Percentiles rank a stretch among this genome's conserved stretches.
Conservation (phyloP, 2,888 invertebrate genomes). For the Netelia virgata region DNA sequence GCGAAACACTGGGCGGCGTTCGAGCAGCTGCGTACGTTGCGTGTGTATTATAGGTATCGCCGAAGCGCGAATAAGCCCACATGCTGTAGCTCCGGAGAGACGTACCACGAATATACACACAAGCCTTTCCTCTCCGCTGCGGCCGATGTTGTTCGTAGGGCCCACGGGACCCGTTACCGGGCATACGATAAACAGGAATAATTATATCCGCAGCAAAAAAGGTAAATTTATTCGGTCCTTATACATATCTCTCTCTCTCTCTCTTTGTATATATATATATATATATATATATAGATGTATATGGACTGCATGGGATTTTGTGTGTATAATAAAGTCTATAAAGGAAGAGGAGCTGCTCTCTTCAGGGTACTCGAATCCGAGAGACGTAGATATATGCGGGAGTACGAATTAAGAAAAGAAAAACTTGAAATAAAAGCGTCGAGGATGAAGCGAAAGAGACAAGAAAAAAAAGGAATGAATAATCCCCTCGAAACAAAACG, state of each 20-base stretch:
- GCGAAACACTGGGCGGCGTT: conserved; percentile 55
- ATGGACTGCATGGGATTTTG: conserved; percentile 3
- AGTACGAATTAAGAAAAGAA: conserved; percentile 41
- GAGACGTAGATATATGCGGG: conserved; percentile 46
- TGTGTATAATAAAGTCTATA: conserved; percentile 17
- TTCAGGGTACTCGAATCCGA: conserved; percentile 1
- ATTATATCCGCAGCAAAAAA: conserved; percentile 64
- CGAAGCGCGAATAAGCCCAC: conserved; percentile 30
- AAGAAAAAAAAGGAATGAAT: conserved; percentile 13
- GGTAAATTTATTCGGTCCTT: conserved; percentile 66
- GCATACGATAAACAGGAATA: conserved; percentile 65
- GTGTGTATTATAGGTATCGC: conserved; percentile 60
- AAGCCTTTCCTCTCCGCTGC: conserved; percentile 41
- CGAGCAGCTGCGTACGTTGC: conserved; percentile 63
- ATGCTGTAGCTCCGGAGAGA: conserved; percentile 30
- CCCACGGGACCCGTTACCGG: conserved; percentile 60
- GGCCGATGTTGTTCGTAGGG: conserved; percentile 19
- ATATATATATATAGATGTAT: conserved; percentile 12
- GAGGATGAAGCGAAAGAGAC: conserved; percentile 38
- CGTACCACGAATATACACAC: conserved; percentile 43
- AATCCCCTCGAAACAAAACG: conserved; percentile 64
- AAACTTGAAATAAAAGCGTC: conserved; percentile 38
- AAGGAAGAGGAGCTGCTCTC: conserved; percentile 42
- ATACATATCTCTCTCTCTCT: too few species aligned
- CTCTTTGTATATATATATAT: background rate